Base-by-base conservation (phyloP, 2,888 invertebrate species). In the Catocala sponsa region DNA sequence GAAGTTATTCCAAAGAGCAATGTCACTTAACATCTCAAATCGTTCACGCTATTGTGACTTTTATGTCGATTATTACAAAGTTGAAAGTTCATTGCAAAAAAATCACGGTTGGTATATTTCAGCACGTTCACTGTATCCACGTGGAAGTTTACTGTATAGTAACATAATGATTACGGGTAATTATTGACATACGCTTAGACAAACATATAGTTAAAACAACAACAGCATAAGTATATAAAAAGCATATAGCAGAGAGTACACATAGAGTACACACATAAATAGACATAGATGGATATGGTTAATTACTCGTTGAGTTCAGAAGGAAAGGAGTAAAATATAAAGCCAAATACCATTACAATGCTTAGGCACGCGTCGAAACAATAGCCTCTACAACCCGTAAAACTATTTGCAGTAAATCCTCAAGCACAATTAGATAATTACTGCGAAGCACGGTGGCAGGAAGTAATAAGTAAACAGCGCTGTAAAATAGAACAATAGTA, bases 391-490 rank as follows among this genome's bases (percentile, higher is more conserved):
- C 35, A 6, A 38, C 5, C 35, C 35, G 35, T 38, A 38, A 38
- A 38, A 38, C 25, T 25, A n/a, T 51, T 59, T 49, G 44, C 53
- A 69, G 74, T 74, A 70, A 79, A 79, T 75, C 67, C 59, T 71
- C 49, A 72, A 59, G 50, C 78, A 85, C 83, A 88, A 87, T 87
- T 70, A 76, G 81, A 84, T 85, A 88, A 88, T 88, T 85, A 86
- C 82, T 75, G 88, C 89, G 84, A 85, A 91, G 87, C 81, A 84
- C 92, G 76, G 92, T 92, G 89, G 92, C 92, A 89, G 86, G 87
- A 91, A 87, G 78, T 81, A 81, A 81, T 85, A 82, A 85, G 79
- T 83, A 83, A 86, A 86, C 82, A 83, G 76, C 69, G 74, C 77
- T 80, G 83, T 86, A 83, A 84, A 87, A 82, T 84, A 81, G 82